These are phyloP conservation scores for Blennius ocellaris DNA, from an alignment of 2,113 vertebrate genomes.

Conservation along the genomic window DNA sequence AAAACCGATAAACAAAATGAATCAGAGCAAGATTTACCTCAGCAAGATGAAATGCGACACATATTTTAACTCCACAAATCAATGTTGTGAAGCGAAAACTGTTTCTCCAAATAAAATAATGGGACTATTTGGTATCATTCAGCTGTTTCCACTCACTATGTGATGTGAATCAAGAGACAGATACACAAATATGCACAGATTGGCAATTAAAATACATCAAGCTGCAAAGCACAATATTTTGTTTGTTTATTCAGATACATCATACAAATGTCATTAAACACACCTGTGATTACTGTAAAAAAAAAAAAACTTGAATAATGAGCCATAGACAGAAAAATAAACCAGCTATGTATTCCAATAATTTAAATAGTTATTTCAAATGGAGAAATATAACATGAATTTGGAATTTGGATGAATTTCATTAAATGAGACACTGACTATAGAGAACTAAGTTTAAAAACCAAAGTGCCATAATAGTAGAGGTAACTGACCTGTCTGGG, in stretches of 20 bases:
- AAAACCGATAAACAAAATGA: constrained; percentile 6
- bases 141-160: too few species aligned
- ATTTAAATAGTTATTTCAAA: constrained; percentile 5
- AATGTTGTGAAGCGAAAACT: not conserved
- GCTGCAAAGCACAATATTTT: too few species aligned
- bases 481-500: constrained; percentile 49
- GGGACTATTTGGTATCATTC: too few species aligned
- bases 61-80: not conserved
- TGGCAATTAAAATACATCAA: too few species aligned
- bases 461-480: not conserved
- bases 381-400: not conserved
- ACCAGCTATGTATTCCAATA: not conserved
- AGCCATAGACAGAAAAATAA: constrained; percentile 24
- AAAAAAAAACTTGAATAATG: not conserved
- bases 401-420: too few species aligned
- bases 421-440: too few species aligned
- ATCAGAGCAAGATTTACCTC: not conserved
- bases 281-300: too few species aligned
- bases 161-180: too few species aligned
- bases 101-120: not conserved
- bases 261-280: too few species aligned
- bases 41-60: not conserved
- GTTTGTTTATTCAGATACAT: too few species aligned
- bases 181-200: too few species aligned
- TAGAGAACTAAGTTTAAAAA: not conserved